Base-by-base conservation (phyloP, 92 coral and sea anemone species). In the Montipora capitata region DNA sequence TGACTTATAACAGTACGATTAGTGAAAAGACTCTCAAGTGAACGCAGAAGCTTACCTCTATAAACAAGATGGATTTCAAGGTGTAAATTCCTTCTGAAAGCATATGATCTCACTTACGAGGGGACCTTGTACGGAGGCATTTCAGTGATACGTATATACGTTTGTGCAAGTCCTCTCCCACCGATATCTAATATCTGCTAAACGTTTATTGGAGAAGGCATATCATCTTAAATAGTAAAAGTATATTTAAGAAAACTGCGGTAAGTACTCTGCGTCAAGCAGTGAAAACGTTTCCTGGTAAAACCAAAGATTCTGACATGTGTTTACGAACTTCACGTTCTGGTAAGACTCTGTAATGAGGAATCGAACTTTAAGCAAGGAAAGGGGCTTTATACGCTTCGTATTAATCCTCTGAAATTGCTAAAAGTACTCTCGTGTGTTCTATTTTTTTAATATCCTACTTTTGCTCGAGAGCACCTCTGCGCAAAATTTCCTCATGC, bases 261-360 rank as follows among this genome's bases (percentile, higher is more conserved):
- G 85, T 81, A 81, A 68, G 85, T 56, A 51, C 8, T 10, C 44
- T 7, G 38, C 58, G 3, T 45, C 20, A 20, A 66, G 5, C 48
- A 27, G 67, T 52, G 16, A 39, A 18, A 56, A 39, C 52, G 77
- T 48, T 73, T 10, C 14, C 40, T 48, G 20, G 41, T 1, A 14
- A 67, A 27, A 40, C 14, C 40, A 27, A 39, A 81, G 13, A 8
- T 15, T 69, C 9, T 27, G 18, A 68, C 85, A 40, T 52, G 42
- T 81, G 71, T 72, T 72, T 83, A 56, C 59, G 78, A 42, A 71
- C 27, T 68, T 42, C 48, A 18, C 58, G 45, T 58, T 72, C 72
- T 69, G 71, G 87, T 83, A 72, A 83, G 87, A 83, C 72, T 83
- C 87, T 58, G 57, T 83, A 83, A 83, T 83, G 87, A 83, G 74